Evolutionary conservation across 1,140 invertebrate genomes (phyloP).

Genomic region (Chrysopa pallens): DNA sequence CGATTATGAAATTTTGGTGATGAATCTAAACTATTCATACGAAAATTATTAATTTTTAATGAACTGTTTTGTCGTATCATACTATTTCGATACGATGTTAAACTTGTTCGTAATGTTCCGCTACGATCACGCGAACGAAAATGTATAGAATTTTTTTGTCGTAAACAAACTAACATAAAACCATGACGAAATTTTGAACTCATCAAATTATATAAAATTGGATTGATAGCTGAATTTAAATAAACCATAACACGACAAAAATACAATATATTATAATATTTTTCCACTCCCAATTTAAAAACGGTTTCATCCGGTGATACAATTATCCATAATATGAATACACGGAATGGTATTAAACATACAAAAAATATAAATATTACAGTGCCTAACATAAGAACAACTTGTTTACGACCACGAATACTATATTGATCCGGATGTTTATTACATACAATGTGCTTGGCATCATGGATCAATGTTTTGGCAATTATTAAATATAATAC

Average conservation of each 20-base stretch:
- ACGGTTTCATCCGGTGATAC: constrained; percentile 38
- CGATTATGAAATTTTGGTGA: too few species aligned
- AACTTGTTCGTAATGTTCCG: constrained; percentile 29
- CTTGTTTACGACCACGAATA: constrained; percentile 43
- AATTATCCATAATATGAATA: constrained; percentile 66
- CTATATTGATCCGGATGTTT: constrained; percentile 40
- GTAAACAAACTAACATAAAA: constrained; percentile 43
- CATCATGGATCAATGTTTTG: constrained; percentile 46
- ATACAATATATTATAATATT: constrained; percentile 61
- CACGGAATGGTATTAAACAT: constrained; percentile 66
- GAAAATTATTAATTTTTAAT: too few species aligned
- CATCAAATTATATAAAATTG: constrained; percentile 70
- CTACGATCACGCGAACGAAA: constrained; percentile 14
- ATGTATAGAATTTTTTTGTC: constrained; percentile 22
- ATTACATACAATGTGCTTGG: constrained; percentile 34
- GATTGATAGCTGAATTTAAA: constrained; percentile 69
- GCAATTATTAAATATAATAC: constrained; percentile 61
- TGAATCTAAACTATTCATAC: too few species aligned
- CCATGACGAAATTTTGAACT: constrained; percentile 67
- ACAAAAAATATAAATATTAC: constrained; percentile 75
- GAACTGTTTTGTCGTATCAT: constrained; percentile 14
- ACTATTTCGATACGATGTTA: constrained; percentile 26
- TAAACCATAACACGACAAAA: constrained; percentile 74
- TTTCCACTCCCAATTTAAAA: constrained; percentile 41
- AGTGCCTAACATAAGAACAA: constrained; percentile 62